Evolutionary conservation across 2,888 invertebrate genomes (phyloP).

Genomic region (Lycophotia porphyrea): DNA sequence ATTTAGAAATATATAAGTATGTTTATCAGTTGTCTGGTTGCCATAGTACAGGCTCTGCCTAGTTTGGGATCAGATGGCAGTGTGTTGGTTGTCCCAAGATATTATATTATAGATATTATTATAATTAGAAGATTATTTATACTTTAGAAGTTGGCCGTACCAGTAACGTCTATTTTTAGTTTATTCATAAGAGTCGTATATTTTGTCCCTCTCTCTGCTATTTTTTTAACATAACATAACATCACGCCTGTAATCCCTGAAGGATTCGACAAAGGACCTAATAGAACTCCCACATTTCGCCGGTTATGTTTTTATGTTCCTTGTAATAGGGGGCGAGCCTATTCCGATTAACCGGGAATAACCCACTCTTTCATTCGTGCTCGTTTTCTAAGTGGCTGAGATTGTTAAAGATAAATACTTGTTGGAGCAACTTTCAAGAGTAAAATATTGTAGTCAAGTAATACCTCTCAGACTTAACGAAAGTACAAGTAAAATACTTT

Average conservation of each 20-base stretch:
- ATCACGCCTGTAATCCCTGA: not conserved
- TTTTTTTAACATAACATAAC: not conserved
- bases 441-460: not conserved
- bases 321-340: not conserved
- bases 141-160: not conserved
- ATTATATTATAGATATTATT: too few relatives aligned
- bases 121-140: too few relatives aligned
- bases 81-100: too few relatives aligned
- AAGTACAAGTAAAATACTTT: not conserved
- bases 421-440: not conserved
- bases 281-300: not conserved
- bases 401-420: not conserved
- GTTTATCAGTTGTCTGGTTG: too few relatives aligned
- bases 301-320: not conserved
- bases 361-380: not conserved
- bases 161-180: not conserved
- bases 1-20: too few relatives aligned
- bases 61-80: too few relatives aligned
- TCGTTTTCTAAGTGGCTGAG: not conserved
- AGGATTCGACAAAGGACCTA: not conserved
- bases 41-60: too few relatives aligned
- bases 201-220: not conserved
- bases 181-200: not conserved
- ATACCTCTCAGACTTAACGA: not conserved
- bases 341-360: not conserved